These are phyloP conservation scores for Phylloscopus whistleri DNA, from an alignment of 2,113 vertebrate species.

Conservation along the genomic window DNA sequence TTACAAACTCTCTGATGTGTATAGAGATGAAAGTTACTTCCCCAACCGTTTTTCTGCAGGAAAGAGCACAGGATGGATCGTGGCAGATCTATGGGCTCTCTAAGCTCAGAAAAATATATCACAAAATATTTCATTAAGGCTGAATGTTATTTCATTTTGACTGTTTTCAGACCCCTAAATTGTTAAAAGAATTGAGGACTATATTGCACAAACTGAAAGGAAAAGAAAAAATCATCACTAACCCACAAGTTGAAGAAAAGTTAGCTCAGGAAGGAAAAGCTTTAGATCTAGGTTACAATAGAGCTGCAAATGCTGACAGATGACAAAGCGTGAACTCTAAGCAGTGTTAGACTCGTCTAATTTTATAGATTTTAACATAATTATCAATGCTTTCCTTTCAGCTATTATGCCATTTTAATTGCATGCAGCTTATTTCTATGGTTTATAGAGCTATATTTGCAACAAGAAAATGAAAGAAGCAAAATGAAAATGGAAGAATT, in stretches of 20 bases:
- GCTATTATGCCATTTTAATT: conserved; percentile 77
- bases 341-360: conserved; percentile 55
- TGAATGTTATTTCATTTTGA: neutral
- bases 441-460: conserved; percentile 72
- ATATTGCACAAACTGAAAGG: neutral
- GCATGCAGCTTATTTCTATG: conserved; percentile 69
- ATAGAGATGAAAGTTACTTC: conserved; percentile 4
- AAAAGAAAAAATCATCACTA: neutral
- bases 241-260: conserved; percentile 6
- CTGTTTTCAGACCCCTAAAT: neutral
- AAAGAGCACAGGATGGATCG: neutral
- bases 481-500: conserved; percentile 79
- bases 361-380: conserved; percentile 76
- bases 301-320: conserved; percentile 52
- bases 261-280: conserved; percentile 21
- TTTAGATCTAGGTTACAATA: conserved; percentile 38
- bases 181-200: neutral
- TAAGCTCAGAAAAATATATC: neutral
- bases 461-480: conserved; percentile 67
- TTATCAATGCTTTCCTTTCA: conserved; percentile 76
- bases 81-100: neutral
- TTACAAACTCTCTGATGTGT: neutral
- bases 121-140: neutral
- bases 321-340: conserved; percentile 56
- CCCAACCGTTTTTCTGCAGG: neutral